A percentile compares a stretch with the other conserved stretches of the same genome.
These are phyloP conservation scores for Plectrocnemia conspersa DNA, from an alignment of 1,140 invertebrate genomes.

Conservation along the genomic window DNA sequence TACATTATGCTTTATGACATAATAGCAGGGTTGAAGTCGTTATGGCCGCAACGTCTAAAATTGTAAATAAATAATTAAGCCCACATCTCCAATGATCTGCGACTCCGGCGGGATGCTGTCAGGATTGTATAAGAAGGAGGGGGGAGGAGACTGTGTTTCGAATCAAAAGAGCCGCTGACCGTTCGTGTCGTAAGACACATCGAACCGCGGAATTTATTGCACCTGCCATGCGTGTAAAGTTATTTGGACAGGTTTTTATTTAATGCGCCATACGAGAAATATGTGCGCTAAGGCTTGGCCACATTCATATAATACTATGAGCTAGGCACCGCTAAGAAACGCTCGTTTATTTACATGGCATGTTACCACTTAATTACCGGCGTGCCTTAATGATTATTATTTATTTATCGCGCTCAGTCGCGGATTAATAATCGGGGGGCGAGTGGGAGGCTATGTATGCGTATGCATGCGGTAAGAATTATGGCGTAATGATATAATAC, in stretches of 20 bases:
- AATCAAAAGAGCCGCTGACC: constrained; percentile 1
- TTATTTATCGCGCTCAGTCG: constrained; percentile 4
- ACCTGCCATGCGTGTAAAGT: constrained; percentile 2
- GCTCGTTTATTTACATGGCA: constrained; percentile 11
- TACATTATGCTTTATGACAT: too few relatives aligned
- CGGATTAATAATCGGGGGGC: neutral
- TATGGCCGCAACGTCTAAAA: too few relatives aligned
- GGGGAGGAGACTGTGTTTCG: too few relatives aligned
- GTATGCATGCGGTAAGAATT: too few relatives aligned
- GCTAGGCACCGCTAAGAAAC: constrained; percentile 3
- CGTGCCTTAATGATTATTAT: constrained; percentile 7
- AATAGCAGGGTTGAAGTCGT: too few relatives aligned
- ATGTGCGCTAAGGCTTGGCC: neutral
- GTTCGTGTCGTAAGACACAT: constrained; percentile 7
- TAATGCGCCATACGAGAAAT: constrained; percentile 3
- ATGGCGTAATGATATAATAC: too few relatives aligned
- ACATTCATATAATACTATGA: too few relatives aligned
- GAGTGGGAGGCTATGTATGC: too few relatives aligned
- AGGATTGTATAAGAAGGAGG: too few relatives aligned
- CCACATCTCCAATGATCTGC: too few relatives aligned
- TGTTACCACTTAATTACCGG: constrained; percentile 10
- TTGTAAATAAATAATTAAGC: too few relatives aligned
- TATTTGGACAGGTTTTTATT: constrained; percentile 12
- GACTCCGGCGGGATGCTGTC: too few relatives aligned
- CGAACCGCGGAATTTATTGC: constrained; percentile 5